Conservation (phyloP, 2,113 vertebrate genomes). For the Arenaria interpres region DNA sequence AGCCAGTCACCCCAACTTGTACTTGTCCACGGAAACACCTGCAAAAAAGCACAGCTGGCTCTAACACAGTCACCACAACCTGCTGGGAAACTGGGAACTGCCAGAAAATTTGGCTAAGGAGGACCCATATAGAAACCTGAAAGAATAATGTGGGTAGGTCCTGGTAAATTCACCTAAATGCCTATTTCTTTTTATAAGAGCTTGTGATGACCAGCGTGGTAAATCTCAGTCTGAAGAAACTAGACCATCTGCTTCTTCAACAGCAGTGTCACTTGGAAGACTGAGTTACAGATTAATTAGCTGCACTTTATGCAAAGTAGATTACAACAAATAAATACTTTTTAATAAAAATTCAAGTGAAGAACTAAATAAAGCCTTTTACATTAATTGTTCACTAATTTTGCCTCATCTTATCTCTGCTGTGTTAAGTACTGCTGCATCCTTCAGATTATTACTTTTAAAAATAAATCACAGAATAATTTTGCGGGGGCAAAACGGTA, state of each 20-base stretch:
- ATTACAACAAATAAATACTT: not conserved
- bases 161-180: not conserved
- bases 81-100: not conserved
- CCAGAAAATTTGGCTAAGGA: not conserved
- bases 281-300: not conserved
- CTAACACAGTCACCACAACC: not conserved
- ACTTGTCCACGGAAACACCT: not conserved
- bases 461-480: constrained; percentile 53
- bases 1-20: too few relatives aligned
- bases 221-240: not conserved
- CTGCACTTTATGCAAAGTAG: not conserved
- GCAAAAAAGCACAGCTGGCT: not conserved
- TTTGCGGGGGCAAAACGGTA: not conserved
- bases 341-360: not conserved
- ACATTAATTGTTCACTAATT: constrained; percentile 33
- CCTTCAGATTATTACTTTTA: constrained; percentile 23
- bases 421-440: not conserved
- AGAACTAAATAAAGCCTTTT: not conserved
- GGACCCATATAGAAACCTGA: not conserved
- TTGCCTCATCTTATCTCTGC: constrained; percentile 20
- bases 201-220: not conserved
- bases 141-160: not conserved
- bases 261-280: not conserved
- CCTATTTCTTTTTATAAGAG: not conserved
- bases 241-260: not conserved